These are phyloP conservation scores for Virgularia gustaviana DNA, from an alignment of 92 coral and sea anemone genomes.

Conservation along the genomic window DNA sequence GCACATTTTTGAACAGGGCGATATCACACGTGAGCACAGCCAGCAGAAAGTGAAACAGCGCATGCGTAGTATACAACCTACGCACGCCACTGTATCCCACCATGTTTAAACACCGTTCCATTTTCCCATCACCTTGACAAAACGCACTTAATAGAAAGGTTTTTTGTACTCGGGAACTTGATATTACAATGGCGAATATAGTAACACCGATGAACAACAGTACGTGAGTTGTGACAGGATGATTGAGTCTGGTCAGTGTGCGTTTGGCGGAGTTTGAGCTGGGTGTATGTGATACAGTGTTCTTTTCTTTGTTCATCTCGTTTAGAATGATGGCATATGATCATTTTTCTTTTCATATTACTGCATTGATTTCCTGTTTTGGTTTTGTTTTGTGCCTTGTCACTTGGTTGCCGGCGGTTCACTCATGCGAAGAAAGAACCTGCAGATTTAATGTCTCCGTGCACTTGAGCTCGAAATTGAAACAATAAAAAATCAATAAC, in stretches of 20 bases:
- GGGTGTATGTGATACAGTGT: too few relatives aligned
- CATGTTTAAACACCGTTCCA: constrained; percentile 52
- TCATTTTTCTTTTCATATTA: background rate
- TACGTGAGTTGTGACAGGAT: constrained; percentile 20
- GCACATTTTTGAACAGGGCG: constrained; percentile 35
- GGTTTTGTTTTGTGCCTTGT: background rate
- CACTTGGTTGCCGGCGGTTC: too few relatives aligned
- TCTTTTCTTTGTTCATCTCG: background rate
- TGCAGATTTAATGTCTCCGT: background rate
- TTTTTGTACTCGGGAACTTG: background rate
- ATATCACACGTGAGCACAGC: constrained; percentile 59
- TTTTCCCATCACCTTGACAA: constrained; percentile 48
- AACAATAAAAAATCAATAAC: too few relatives aligned
- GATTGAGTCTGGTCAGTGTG: background rate
- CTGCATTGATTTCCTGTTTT: background rate
- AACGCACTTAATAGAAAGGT: constrained; percentile 3
- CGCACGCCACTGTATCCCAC: constrained; percentile 74
- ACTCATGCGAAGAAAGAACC: background rate
- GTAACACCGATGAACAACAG: constrained; percentile 45
- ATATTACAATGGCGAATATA: constrained; percentile 48
- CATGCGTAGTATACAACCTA: constrained; percentile 63
- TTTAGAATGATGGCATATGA: too few relatives aligned
- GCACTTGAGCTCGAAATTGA: background rate
- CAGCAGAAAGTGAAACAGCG: constrained; percentile 54
- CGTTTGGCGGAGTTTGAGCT: background rate